These are phyloP conservation scores for Fistularia commersonii DNA, from an alignment of 2,797 vertebrate species.

Conservation along the genomic window DNA sequence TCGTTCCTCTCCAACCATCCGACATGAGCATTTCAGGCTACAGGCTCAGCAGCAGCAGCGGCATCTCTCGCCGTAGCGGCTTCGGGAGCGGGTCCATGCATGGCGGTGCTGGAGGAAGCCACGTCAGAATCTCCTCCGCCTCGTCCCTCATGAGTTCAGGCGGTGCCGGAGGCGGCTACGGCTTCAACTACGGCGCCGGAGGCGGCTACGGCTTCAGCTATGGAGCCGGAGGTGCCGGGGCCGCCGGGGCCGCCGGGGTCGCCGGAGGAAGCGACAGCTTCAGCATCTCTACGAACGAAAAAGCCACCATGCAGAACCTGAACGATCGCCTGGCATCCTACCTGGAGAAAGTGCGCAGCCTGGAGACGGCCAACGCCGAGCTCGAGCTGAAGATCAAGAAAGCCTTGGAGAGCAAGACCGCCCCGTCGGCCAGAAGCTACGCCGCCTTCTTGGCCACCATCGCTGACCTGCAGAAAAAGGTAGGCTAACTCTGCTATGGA, in stretches of 20 bases:
- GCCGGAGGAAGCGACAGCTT: slow-evolving; percentile 21
- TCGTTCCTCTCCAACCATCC: slow-evolving; percentile 3
- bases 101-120: slow-evolving; percentile 59
- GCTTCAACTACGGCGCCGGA: no score
- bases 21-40: neutral
- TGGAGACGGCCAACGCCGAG: slow-evolving; percentile 82
- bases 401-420: slow-evolving; percentile 70
- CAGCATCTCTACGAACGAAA: slow-evolving; percentile 40
- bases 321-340: slow-evolving; percentile 86
- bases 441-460: slow-evolving; percentile 65
- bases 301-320: slow-evolving; percentile 82
- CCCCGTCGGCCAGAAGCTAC: slow-evolving; percentile 65
- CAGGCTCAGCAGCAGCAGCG: neutral
- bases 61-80: neutral
- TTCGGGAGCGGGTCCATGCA: slow-evolving; percentile 55
- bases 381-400: slow-evolving; percentile 83
- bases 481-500: slow-evolving; percentile 39
- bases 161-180: neutral
- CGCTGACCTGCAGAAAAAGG: slow-evolving; percentile 78
- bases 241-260: no score
- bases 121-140: slow-evolving; percentile 48
- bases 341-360: slow-evolving; percentile 76
- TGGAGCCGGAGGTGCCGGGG: no score
- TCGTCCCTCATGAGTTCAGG: neutral
- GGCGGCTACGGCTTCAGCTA: no score